Evolutionary conservation across 2,888 invertebrate genomes (phyloP).

Genomic region (Meteorus colon): DNA sequence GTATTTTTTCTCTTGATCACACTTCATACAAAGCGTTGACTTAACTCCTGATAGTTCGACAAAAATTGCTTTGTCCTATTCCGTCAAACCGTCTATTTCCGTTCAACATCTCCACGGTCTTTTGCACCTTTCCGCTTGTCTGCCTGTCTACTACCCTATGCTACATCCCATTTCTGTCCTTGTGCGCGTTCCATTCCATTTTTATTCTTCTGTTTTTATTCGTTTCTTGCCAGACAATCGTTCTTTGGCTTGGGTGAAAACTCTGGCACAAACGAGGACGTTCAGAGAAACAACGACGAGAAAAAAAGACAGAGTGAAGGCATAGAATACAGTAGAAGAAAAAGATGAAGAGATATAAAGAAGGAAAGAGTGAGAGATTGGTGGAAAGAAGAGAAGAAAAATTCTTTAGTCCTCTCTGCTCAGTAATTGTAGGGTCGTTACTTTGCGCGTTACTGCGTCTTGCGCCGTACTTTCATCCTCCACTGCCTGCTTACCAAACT

Average conservation of each 20-base stretch:
- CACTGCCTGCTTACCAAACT: not conserved
- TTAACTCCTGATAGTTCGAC: not conserved
- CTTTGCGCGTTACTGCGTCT: slow-evolving; percentile 14
- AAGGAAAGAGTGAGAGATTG: slow-evolving; percentile 5
- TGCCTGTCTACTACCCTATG: slow-evolving; percentile 27
- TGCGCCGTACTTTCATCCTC: not conserved
- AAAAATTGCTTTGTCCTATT: slow-evolving; percentile 22
- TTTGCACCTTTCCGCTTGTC: slow-evolving; percentile 34
- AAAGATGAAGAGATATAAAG: slow-evolving; percentile 35
- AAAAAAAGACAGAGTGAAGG: slow-evolving; percentile 13
- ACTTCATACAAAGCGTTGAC: not conserved
- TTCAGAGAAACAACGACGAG: not conserved
- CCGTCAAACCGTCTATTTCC: slow-evolving; percentile 38
- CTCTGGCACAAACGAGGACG: not conserved
- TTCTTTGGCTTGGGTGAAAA: slow-evolving; percentile 32
- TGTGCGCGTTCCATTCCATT: not conserved
- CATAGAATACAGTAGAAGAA: slow-evolving; percentile 5
- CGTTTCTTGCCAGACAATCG: slow-evolving; percentile 52
- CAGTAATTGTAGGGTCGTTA: slow-evolving; percentile 37
- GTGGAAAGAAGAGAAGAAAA: slow-evolving; percentile 20
- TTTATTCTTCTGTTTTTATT: slow-evolving; percentile 38
- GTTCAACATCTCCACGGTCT: slow-evolving; percentile 26
- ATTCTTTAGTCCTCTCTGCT: slow-evolving; percentile 37
- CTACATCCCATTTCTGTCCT: not conserved
- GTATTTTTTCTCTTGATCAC: not conserved